Conservation (phyloP, 2,113 vertebrate genomes). For the Romanogobio albipinnatus region DNA sequence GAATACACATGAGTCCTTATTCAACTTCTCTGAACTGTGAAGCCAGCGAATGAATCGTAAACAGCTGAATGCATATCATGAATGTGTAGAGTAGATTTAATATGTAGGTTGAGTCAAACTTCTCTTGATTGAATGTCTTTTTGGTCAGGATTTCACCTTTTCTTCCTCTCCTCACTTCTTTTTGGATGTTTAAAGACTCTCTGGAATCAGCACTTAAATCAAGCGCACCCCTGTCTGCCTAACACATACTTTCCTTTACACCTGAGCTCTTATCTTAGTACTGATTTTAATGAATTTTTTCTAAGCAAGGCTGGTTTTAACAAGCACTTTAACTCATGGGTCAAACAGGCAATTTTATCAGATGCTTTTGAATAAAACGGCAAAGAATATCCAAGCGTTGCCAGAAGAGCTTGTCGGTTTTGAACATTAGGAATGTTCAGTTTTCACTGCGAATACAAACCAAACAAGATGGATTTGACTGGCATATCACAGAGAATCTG, state of each 20-base stretch:
- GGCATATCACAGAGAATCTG: not conserved
- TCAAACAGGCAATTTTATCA: constrained; percentile 63
- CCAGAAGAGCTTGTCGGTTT: not conserved
- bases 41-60: constrained; percentile 60
- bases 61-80: constrained; percentile 50
- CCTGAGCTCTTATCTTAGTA: constrained; percentile 32
- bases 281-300: constrained; percentile 43
- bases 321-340: constrained; percentile 75
- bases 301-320: constrained; percentile 69
- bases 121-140: constrained; percentile 24
- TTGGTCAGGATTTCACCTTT: constrained; percentile 18
- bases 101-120: constrained; percentile 35
- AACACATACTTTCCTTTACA: not conserved
- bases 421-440: not conserved
- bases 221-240: constrained; percentile 24
- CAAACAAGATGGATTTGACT: not conserved
- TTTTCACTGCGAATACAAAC: constrained; percentile 9
- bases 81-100: constrained; percentile 56
- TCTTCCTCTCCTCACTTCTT: not conserved
- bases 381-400: not conserved
- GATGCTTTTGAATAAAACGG: constrained; percentile 59
- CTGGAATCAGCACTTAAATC: constrained; percentile 58
- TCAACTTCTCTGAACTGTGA: constrained; percentile 61
- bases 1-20: constrained; percentile 37
- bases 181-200: not conserved